Conservation (phyloP, 2,888 invertebrate species). For the Dorcus parallelipipedus region DNA sequence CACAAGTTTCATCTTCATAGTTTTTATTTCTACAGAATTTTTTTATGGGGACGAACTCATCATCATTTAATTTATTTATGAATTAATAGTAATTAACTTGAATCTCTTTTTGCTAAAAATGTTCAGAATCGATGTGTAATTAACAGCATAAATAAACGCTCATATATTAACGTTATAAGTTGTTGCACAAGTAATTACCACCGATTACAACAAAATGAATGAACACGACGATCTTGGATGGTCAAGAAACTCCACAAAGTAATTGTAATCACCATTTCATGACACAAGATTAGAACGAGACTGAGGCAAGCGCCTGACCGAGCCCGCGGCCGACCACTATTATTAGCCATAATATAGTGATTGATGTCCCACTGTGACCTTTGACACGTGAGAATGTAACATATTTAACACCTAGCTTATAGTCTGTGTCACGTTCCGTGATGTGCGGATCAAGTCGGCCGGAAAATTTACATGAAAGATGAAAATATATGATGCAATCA, state of each 20-base stretch:
- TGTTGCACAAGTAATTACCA: not conserved
- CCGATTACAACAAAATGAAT: not conserved
- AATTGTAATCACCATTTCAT: not conserved
- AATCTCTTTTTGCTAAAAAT: too few relatives aligned
- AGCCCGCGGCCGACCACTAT: conserved; percentile 34
- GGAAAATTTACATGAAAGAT: not conserved
- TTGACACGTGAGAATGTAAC: conserved; percentile 43
- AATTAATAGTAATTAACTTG: too few relatives aligned
- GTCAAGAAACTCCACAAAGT: conserved; percentile 1
- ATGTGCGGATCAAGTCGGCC: not conserved
- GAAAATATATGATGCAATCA: not conserved
- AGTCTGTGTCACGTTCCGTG: not conserved
- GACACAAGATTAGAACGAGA: conserved; percentile 20
- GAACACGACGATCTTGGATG: not conserved
- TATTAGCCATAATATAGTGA: conserved; percentile 45
- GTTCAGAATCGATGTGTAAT: too few relatives aligned
- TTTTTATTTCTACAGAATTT: too few relatives aligned
- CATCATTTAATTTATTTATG: too few relatives aligned
- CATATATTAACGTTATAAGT: too few relatives aligned
- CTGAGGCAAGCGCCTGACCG: conserved; percentile 16
- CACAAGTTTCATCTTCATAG: too few relatives aligned
- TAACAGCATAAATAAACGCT: too few relatives aligned
- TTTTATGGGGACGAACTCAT: too few relatives aligned
- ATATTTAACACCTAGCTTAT: conserved; percentile 42
- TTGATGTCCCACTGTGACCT: conserved; percentile 45